Conservation (phyloP, 1,140 invertebrate species). For the Dreissena polymorpha region DNA sequence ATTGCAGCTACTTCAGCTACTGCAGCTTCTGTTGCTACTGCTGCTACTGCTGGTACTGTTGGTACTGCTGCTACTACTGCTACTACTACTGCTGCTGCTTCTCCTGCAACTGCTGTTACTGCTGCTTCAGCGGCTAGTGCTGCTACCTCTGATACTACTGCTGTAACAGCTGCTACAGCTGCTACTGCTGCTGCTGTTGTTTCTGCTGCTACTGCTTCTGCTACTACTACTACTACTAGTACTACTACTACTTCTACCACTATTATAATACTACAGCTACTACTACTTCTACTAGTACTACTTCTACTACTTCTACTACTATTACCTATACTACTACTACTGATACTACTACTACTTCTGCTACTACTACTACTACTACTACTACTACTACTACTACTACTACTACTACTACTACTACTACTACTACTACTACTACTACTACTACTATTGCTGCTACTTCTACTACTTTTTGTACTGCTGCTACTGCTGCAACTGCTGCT, state of each 20-base stretch:
- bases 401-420: constrained; percentile 3
- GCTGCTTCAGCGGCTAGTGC: constrained; percentile 14
- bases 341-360: background rate
- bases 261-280: background rate
- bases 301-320: background rate
- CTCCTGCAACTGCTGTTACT: background rate
- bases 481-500: background rate
- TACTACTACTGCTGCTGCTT: background rate
- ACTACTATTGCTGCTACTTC: constrained; percentile 16
- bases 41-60: background rate
- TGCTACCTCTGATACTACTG: constrained; percentile 17
- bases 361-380: background rate
- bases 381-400: constrained; percentile 6
- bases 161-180: background rate
- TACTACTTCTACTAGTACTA: background rate
- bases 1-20: background rate
- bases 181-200: background rate
- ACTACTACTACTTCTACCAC: background rate
- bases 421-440: background rate
- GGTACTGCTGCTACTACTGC: constrained; percentile 10
- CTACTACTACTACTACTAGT: background rate
- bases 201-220: background rate
- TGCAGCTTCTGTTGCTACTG: constrained; percentile 23
- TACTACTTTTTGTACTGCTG: background rate
- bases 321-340: too few relatives aligned